Base-by-base conservation (phyloP, 92 coral and sea anemone genomes). In the Porites rus region DNA sequence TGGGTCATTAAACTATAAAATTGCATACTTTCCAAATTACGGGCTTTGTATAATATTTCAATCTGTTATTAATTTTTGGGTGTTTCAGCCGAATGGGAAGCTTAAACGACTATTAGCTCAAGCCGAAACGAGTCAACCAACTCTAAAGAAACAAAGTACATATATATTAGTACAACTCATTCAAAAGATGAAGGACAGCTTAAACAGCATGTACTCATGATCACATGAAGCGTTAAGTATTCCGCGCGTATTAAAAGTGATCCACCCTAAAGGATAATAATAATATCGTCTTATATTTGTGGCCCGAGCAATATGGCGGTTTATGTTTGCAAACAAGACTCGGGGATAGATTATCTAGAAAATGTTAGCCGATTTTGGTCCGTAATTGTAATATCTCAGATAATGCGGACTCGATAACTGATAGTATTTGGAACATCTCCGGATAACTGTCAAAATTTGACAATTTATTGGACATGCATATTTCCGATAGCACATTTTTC, bases 371-470 rank as follows among this genome's bases (percentile, higher is more conserved):
- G 5, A 38, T 38, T 38, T 38, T 4, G 46, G 46, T 38, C 46
- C 46, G 46, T 38, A 4, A 3, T 38, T 38, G 46, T 38, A 38
- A 38, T 4, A 38, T 38, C 5, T 38, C 5, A 38, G 46, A 38
- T 38, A 38, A 38, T 38, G 46, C 46, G 46, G 51, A 25, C 10
- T 28, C 51, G 46, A 54, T 76, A 25, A 20, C 72, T 64, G 7
- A 78, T 22, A 78, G 11, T 58, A 50, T 65, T 78, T 65, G 24
- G 1, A 50, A 43, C 19, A 54, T 65, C 53, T 10, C 20, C 72
- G 64, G 59, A 43, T 78, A 20, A 78, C 60, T 64, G 22, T 51
- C n/a, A 76, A 54, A 76, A 51, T 20, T n/a, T 61, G 51, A 14
- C 10, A 19, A 17, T 19, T 62, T 17, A 58, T 63, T 62, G 74